Evolutionary conservation across 30 jellyfish, hydroid and myxozoan genomes (phyloP).

Genomic region (Aurelia aurita): DNA sequence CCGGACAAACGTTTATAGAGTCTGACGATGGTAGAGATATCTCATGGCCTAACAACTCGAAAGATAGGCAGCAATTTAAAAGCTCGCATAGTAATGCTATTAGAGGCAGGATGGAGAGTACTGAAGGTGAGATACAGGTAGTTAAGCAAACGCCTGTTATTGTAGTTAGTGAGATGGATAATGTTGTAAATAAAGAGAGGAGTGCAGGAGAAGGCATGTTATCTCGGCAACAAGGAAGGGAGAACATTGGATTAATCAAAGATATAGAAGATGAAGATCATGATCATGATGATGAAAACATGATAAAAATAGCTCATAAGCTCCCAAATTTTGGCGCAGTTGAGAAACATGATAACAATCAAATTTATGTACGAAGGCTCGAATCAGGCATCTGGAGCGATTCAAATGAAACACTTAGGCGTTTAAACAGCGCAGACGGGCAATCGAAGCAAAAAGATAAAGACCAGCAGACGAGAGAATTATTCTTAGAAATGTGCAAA

Average conservation of each 20-base stretch:
- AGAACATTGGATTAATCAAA: no score
- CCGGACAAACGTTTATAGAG: neutral
- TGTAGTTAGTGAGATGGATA: neutral
- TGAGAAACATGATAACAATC: neutral
- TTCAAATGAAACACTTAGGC: neutral
- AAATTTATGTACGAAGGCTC: neutral
- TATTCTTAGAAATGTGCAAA: slow-evolving; percentile 16
- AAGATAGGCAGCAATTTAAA: neutral
- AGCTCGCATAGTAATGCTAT: no score
- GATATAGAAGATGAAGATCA: slow-evolving; percentile 11
- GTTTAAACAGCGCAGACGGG: neutral
- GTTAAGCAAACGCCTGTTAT: neutral
- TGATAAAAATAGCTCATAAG: no score
- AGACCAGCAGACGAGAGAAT: slow-evolving; percentile 12
- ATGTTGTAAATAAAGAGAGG: neutral
- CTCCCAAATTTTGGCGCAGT: no score
- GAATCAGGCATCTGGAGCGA: slow-evolving; percentile 32
- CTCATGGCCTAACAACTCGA: neutral
- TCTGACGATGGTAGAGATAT: neutral
- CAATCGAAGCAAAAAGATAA: neutral
- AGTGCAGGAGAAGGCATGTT: neutral
- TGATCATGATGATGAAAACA: neutral
- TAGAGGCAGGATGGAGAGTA: neutral
- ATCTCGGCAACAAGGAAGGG: neutral
- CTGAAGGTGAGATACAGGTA: neutral